Conservation (phyloP, 2,888 invertebrate genomes). For the Drosophila incognita region DNA sequence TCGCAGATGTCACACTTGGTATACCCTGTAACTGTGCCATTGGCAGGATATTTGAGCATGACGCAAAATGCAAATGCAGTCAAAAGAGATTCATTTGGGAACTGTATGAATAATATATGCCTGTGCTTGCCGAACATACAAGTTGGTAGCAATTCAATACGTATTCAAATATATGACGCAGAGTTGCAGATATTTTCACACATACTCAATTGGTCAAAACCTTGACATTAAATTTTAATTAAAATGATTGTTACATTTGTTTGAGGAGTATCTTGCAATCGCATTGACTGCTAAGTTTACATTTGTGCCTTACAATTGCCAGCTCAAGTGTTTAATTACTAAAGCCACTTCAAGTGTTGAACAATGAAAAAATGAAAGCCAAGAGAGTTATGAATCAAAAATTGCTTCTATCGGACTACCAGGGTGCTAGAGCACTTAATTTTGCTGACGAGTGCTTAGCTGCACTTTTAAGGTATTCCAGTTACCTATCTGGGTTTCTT, state of each 20-base stretch:
- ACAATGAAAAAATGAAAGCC: slow-evolving; percentile 39
- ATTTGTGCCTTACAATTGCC: slow-evolving; percentile 33
- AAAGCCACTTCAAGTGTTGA: slow-evolving; percentile 49
- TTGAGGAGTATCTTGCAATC: slow-evolving; percentile 14
- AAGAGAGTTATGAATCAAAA: slow-evolving; percentile 28
- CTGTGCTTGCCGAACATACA: not conserved
- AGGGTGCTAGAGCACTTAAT: slow-evolving; percentile 13
- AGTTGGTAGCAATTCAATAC: not conserved
- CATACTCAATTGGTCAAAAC: not conserved
- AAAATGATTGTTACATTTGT: not conserved
- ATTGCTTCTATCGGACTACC: slow-evolving; percentile 35
- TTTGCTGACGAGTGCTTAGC: slow-evolving; percentile 19
- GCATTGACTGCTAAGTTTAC: not conserved
- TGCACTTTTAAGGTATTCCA: slow-evolving; percentile 5
- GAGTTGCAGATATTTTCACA: not conserved
- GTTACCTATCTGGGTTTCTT: not conserved
- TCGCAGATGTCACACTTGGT: slow-evolving; percentile 30
- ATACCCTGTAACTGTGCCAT: slow-evolving; percentile 17
- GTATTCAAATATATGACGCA: not conserved
- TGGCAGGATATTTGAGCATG: slow-evolving; percentile 1
- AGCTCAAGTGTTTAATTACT: slow-evolving; percentile 67
- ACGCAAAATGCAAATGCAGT: not conserved
- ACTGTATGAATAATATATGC: not conserved
- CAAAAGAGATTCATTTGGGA: not conserved
- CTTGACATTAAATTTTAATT: not conserved